Base-by-base conservation (phyloP, 1,140 invertebrate genomes). In the Zophobas atratus region DNA sequence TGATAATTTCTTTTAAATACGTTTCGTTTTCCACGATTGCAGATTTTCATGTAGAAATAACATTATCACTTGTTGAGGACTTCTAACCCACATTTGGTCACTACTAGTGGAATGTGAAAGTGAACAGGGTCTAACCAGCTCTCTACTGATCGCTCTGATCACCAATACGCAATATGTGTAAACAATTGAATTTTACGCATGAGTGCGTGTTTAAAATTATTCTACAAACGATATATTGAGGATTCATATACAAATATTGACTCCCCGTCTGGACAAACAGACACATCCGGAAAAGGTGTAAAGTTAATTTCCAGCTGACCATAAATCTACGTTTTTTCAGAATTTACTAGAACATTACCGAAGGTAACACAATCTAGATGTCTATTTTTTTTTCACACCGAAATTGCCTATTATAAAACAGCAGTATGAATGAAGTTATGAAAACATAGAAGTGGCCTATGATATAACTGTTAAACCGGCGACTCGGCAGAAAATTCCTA, bases 41-140 rank as follows among this genome's bases (percentile, higher is more conserved):
- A 6, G 51, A 53, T 73, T 73, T 73, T 73, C 71, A 39, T 73
- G 55, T 33, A 49, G 39, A 73, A 72, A 72, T 53, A 51, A 51
- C 49, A 20, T 70, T 56, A 35, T 73, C 55, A 55, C 55, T 36
- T 56, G 55, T 35, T 56, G 70, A 70, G 60, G 75, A 72, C 75
- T 77, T 77, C 67, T 77, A 77, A 80, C 79, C 79, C 79, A 80
- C 76, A 80, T 79, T 74, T 75, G 38, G 57, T 63, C 46, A 43
- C 43, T 51, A 60, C 46, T 20, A 48, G 48, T 51, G 70, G 75
- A 81, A 81, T 79, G 80, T 81, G 78, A 81, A 81, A 79, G 80
- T 76, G 75, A 79, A 81, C 35, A 77, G 56, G 35, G 46, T 77
- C 35, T 43, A 60, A 71, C 39, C 48, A 51, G 39, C 71, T 77